Evolutionary conservation across 2,113 vertebrate genomes (phyloP).

Genomic region (Eulemur rufifrons): DNA sequence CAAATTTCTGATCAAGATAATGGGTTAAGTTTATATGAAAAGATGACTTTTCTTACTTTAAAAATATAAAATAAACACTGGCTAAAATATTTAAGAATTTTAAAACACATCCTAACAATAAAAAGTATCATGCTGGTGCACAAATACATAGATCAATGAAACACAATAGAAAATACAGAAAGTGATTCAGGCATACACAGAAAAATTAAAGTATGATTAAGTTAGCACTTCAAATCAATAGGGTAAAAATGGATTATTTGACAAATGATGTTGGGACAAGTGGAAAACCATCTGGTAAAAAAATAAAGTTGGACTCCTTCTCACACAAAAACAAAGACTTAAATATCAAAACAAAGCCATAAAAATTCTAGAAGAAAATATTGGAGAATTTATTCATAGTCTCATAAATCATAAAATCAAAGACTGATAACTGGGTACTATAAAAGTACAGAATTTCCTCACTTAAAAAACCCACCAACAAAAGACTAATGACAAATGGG

Average conservation of each 20-base stretch:
- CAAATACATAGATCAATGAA: background rate
- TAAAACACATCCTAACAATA: background rate
- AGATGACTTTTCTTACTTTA: background rate
- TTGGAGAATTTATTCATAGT: background rate
- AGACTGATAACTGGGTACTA: background rate
- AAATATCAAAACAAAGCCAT: background rate
- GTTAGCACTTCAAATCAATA: background rate
- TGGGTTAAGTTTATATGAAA: background rate
- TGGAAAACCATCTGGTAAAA: background rate
- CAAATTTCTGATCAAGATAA: background rate
- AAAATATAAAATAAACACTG: background rate
- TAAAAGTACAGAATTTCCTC: background rate
- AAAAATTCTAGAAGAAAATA: constrained; percentile 39
- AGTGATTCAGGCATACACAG: background rate
- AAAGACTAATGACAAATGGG: background rate
- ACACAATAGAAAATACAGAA: background rate
- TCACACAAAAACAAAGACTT: background rate
- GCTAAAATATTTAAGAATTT: background rate
- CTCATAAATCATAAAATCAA: constrained; percentile 4
- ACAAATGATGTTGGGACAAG: background rate
- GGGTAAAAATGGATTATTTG: background rate
- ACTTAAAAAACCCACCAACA: background rate
- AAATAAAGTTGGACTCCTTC: background rate
- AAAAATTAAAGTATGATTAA: background rate
- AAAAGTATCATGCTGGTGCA: background rate